A percentile compares a stretch with the other conserved stretches of the same genome.
Conservation (phyloP, 2,113 vertebrate genomes). For the Montifringilla adamsi region DNA sequence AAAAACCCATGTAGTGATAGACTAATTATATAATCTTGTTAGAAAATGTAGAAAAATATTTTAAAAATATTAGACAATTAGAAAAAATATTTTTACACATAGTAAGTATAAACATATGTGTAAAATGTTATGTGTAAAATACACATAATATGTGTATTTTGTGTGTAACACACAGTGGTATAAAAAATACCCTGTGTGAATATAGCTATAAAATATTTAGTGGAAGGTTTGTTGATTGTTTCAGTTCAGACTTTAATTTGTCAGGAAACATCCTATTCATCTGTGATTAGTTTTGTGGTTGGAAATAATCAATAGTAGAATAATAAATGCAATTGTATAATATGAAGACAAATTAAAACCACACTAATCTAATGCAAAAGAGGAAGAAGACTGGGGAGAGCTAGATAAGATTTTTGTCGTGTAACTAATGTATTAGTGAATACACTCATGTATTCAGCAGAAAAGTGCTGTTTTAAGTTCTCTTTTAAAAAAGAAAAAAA, state of each 20-base stretch:
- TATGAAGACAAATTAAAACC: conserved; percentile 47
- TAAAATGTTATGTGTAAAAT: too few relatives aligned
- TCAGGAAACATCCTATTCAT: conserved; percentile 40
- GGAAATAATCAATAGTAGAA: conserved; percentile 38
- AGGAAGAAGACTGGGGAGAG: background rate
- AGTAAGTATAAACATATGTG: too few relatives aligned
- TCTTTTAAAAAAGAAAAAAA: background rate
- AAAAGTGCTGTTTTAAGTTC: background rate
- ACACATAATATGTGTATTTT: background rate
- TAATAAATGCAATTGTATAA: conserved; percentile 40
- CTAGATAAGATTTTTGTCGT: background rate
- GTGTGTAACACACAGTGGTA: background rate
- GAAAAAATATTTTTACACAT: background rate
- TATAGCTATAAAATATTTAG: conserved; percentile 23
- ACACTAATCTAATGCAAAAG: background rate
- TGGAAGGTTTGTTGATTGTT: conserved; percentile 18
- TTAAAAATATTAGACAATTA: too few relatives aligned
- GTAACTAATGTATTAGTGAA: background rate
- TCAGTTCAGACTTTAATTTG: conserved; percentile 34
- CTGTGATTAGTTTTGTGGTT: conserved; percentile 42
- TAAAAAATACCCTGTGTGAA: background rate
- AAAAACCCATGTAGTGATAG: background rate
- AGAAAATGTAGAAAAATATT: background rate
- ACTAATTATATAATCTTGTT: background rate
- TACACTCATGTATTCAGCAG: background rate